Percentiles rank a stretch among this genome's conserved stretches.
These are phyloP conservation scores for Druon quercuslanigerum DNA, from an alignment of 1,140 invertebrate genomes.

Conservation along the genomic window DNA sequence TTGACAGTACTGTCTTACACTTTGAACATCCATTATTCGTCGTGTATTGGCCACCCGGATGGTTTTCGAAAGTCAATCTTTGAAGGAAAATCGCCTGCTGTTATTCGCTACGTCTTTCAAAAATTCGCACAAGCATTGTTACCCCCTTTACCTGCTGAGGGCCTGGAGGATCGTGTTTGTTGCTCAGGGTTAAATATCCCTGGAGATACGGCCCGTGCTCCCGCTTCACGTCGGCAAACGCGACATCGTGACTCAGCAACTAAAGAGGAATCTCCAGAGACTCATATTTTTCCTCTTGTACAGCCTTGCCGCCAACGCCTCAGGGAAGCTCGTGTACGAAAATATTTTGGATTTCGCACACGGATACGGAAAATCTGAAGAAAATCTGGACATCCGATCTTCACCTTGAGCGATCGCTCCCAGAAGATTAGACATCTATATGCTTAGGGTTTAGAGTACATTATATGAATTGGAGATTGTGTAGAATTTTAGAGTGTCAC, in stretches of 20 bases:
- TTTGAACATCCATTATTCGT: too few relatives aligned
- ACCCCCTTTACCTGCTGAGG: conserved; percentile 11
- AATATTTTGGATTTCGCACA: conserved; percentile 46
- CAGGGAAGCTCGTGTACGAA: conserved; percentile 37
- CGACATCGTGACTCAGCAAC: conserved; percentile 67
- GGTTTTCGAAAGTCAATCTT: neutral
- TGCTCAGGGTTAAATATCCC: conserved; percentile 4
- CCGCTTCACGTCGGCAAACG: conserved; percentile 55
- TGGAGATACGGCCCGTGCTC: conserved; percentile 20
- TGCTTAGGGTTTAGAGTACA: conserved; percentile 36
- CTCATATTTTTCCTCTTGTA: conserved; percentile 60
- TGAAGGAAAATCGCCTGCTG: neutral
- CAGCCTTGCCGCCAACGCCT: conserved; percentile 56
- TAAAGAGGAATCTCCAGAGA: conserved; percentile 59
- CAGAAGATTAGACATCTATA: conserved; percentile 40
- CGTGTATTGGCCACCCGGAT: neutral
- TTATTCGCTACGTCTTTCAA: neutral
- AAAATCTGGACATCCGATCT: conserved; percentile 10
- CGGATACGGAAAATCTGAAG: neutral
- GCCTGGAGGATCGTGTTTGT: conserved; percentile 7
- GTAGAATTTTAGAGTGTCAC: neutral
- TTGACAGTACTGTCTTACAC: too few relatives aligned
- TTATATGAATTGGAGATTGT: conserved; percentile 2
- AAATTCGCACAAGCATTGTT: neutral
- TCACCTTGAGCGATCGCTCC: conserved; percentile 50